Evolutionary conservation across 2,888 invertebrate genomes (phyloP), one percentile per base, ranked within the genome.

Genomic region (Mythimna impura): DNA sequence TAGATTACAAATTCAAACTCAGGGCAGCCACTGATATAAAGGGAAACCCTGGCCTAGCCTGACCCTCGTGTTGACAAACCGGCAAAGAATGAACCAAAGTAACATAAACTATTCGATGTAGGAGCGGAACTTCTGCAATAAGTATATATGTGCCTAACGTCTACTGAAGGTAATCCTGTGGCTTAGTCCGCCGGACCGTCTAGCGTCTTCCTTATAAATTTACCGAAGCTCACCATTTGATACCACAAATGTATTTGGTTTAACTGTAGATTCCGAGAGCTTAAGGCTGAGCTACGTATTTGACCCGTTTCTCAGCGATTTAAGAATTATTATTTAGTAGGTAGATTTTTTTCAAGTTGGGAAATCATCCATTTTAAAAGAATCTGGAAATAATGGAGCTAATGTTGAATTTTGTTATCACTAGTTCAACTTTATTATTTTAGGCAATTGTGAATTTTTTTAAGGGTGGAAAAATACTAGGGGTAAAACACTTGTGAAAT

Each of bases 161-260:
- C 34, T 58, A 55, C 25, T 60, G 52, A 50, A 64, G 60, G 69
- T 79, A 82, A 81, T 81, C 83, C 74, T 25, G 20, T 4, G 25
- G 69, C 80, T 82, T 57, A 80, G 65, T 55, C 43, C 50, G 43
- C 34, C 61, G 40, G 66, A 25, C 36, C 69, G 14, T 9, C 61
- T 61, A n/a, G n/a, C 61, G 55, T 50, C 58, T 66, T 62, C 60
- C 61, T 69, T 75, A 82, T 81, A 79, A 69, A 82, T 81, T 82
- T 66, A 81, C 83, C 65, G 57, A 82, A 66, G 64, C 83, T 81
- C 61, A 62, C 66, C 71, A 62, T 69, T 76, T 69, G 64, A 67
- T 66, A 80, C 69, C 83, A 64, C 80, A 76, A 79, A 80, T 81
- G 60, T 82, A 65, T 82, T 66, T 57, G 57, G 63, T 75, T 75